A percentile compares a stretch with the other conserved stretches of the same genome.
phyloP scores from a whole-genome alignment of 1,140 invertebrate species.

The Leptopilina boulardi region DNA sequence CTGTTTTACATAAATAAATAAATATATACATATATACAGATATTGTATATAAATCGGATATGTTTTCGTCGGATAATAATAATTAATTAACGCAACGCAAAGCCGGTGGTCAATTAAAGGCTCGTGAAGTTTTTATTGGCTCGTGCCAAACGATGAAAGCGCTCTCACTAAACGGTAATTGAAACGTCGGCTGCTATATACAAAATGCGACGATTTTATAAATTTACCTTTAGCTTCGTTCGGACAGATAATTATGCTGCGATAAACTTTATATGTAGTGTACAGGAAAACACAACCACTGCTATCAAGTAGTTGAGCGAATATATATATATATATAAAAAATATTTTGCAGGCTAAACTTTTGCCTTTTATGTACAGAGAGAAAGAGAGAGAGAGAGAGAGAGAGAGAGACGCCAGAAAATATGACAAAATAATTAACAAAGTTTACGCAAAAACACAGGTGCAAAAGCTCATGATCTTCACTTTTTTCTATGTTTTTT shows the following conservation, averaged over 20 bases:
- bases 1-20: no score
- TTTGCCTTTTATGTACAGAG: background rate
- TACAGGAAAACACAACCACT: slow-evolving; percentile 1
- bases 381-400: no score
- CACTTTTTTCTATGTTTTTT: no score
- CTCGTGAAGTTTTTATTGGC: slow-evolving; percentile 23
- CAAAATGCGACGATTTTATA: slow-evolving; percentile 2
- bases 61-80: slow-evolving; percentile 18
- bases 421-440: slow-evolving; percentile 8
- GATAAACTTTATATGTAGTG: slow-evolving; percentile 30
- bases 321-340: background rate
- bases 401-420: background rate
- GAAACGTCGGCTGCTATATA: background rate
- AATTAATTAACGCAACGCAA: background rate
- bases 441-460: background rate
- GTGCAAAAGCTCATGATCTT: background rate
- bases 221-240: slow-evolving; percentile 15
- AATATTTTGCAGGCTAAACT: background rate
- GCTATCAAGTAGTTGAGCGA: background rate
- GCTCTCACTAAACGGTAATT: background rate
- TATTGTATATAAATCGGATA: background rate
- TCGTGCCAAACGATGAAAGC: background rate
- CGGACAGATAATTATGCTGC: background rate
- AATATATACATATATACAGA: no score
- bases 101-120: slow-evolving; percentile 11